These are phyloP conservation scores for Cnemophilus loriae DNA, from an alignment of 2,113 vertebrate species.

Conservation along the genomic window DNA sequence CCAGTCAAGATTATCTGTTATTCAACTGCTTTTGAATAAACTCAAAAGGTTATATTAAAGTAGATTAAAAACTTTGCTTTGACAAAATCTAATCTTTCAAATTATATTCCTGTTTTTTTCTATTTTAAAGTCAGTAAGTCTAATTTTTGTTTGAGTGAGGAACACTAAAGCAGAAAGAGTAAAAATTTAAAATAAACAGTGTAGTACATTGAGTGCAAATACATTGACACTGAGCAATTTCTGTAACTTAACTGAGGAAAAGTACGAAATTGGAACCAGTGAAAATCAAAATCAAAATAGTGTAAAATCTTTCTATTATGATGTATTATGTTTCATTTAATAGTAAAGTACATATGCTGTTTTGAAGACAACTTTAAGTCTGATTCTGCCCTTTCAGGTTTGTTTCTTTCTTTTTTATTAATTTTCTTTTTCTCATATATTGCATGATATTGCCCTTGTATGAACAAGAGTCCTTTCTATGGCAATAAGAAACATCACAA, in stretches of 20 bases:
- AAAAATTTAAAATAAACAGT: neutral
- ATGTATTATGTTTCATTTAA: neutral
- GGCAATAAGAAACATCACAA: neutral
- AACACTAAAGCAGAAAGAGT: neutral
- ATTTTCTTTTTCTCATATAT: neutral
- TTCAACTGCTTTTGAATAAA: neutral
- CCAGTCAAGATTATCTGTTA: neutral
- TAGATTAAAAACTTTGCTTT: neutral
- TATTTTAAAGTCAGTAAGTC: neutral
- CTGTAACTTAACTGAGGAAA: neutral
- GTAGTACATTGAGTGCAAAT: neutral
- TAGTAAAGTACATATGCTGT: neutral
- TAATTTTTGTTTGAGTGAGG: neutral
- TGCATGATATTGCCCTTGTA: neutral
- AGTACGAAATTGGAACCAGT: neutral
- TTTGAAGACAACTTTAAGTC: neutral
- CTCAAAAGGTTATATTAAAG: neutral
- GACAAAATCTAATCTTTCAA: neutral
- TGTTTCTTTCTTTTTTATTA: neutral
- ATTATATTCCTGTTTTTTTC: neutral
- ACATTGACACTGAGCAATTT: neutral
- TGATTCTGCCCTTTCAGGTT: neutral
- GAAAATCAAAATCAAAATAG: neutral
- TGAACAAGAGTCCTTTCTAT: neutral
- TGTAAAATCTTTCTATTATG: neutral